Base-by-base conservation (phyloP, 1,140 invertebrate species). In the Drosophila cardini region DNA sequence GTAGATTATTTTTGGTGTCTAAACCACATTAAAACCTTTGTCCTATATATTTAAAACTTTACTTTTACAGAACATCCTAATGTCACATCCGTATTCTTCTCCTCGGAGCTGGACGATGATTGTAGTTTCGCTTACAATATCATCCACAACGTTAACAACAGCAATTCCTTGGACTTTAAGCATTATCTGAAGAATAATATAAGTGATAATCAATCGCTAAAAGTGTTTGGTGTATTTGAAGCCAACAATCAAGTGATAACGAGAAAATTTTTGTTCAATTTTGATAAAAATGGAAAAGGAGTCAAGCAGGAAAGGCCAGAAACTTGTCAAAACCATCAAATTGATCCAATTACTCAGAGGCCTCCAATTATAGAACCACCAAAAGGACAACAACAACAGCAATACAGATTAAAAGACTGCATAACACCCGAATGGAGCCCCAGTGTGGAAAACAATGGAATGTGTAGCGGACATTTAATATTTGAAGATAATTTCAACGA, bases 401-500 rank as follows among this genome's bases (percentile, higher is more conserved):
- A 34, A 1, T 53, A 26, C n/a, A 53, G 2, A 16, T 26, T 4
- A n/a, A 4, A 8, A 13, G 10, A 43, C 43, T 64, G 50, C 9
- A 18, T 34, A 11, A 6, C 11, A 10, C 30, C 34, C 6, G 60
- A 65, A 10, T 36, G 34, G 34, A 36, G 34, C 40, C n/a, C 2
- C n/a, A 53, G 5, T 9, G 8, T 13, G 8, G 0, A 6, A 26
- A 26, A 26, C 21, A 26, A 26, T 26, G 21, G 0, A 26, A 2
- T 26, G 9, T 65, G 56, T 11, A 64, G 43, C 8, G 62, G 52
- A 3, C 9, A 43, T 0, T 8, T 78, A 2, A 36, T 78, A 30
- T 78, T 78, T 40, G 65, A 68, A 13, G 76, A 79, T 2, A 60
- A 63, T n/a, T 79, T 79, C 9, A n/a, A 18, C 3, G 10, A 56